phyloP scores from a whole-genome alignment of 2,797 vertebrate species.

The Phalanger gymnotis region DNA sequence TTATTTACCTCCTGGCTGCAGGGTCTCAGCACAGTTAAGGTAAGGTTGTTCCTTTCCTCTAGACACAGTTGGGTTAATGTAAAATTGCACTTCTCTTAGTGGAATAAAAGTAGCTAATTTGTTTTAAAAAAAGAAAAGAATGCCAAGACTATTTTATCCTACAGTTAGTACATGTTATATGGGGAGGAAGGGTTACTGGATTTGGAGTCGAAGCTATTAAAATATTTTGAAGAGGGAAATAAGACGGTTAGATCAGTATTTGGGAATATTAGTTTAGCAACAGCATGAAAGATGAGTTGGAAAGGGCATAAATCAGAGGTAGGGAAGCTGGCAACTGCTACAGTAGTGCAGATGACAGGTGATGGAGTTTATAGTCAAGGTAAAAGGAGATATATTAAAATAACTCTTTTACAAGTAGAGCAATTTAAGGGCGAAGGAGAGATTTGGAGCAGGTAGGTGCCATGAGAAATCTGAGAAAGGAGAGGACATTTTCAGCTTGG shows the following conservation, averaged over 20 bases:
- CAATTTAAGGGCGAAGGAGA: neutral
- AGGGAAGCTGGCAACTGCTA: neutral
- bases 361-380: neutral
- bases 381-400: neutral
- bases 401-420: neutral
- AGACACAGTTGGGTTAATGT: neutral
- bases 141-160: neutral
- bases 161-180: neutral
- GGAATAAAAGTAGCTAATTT: neutral
- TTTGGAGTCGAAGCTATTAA: neutral
- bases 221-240: neutral
- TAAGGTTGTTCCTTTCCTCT: neutral
- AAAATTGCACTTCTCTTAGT: neutral
- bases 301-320: neutral
- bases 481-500: neutral
- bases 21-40: neutral
- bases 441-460: neutral
- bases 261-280: neutral
- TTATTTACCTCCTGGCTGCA: neutral
- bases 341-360: neutral
- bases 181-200: neutral
- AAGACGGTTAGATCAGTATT: neutral
- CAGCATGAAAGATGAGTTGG: neutral
- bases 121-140: neutral
- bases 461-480: neutral